These are phyloP conservation scores for Diaprepes abbreviatus DNA, from an alignment of 2,888 invertebrate species.

Conservation along the genomic window DNA sequence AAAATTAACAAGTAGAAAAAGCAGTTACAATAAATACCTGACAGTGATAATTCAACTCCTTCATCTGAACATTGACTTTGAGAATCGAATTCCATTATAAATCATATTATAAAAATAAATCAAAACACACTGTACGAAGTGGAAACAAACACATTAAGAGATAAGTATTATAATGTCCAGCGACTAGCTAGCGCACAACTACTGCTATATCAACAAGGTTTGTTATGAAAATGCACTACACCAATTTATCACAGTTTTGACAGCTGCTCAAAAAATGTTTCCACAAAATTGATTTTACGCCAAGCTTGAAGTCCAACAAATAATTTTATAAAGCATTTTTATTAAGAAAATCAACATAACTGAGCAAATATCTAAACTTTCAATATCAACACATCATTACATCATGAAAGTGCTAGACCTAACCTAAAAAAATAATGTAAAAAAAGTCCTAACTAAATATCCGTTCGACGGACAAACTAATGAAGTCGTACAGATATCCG, in stretches of 20 bases:
- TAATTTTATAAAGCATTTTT: constrained; percentile 1
- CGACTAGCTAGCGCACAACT: constrained; percentile 7
- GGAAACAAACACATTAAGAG: not conserved
- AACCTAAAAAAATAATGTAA: constrained; percentile 1
- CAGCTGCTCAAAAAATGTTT: constrained; percentile 24
- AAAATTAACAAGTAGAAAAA: no score
- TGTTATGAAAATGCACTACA: constrained; percentile 19
- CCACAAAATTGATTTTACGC: constrained; percentile 24
- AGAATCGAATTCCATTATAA: constrained; percentile 62
- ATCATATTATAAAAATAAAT: constrained; percentile 31
- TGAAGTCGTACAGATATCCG: not conserved
- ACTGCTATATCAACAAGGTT: constrained; percentile 17
- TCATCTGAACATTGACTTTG: constrained; percentile 62
- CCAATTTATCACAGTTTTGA: constrained; percentile 38
- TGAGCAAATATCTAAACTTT: constrained; percentile 26
- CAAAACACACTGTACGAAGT: constrained; percentile 8
- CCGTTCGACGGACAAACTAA: not conserved
- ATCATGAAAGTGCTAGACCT: constrained; percentile 18
- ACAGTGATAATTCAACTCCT: constrained; percentile 60
- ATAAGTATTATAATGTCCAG: constrained; percentile 16
- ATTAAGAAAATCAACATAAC: constrained; percentile 30
- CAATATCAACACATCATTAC: constrained; percentile 24
- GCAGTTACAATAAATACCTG: no score
- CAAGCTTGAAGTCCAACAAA: constrained; percentile 7
- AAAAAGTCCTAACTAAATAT: not conserved